Evolutionary conservation across 2,113 vertebrate genomes (phyloP).

Genomic region (Eublepharis macularius): DNA sequence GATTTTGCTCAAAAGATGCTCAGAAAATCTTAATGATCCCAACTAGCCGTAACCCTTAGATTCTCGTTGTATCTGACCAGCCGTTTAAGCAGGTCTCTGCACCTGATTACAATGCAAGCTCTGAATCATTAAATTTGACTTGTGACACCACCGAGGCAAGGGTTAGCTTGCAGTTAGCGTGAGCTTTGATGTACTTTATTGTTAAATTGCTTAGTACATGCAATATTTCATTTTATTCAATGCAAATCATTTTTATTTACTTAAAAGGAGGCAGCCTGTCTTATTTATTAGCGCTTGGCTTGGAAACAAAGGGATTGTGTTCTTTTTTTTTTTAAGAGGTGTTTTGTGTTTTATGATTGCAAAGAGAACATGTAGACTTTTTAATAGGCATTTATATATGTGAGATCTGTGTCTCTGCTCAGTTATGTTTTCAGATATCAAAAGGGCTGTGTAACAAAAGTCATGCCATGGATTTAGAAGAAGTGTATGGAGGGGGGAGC

Average conservation of each 20-base stretch:
- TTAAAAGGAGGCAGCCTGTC: slow-evolving; percentile 74
- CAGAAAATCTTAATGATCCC: slow-evolving; percentile 29
- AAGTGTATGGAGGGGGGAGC: slow-evolving; percentile 36
- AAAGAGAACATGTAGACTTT: slow-evolving; percentile 71
- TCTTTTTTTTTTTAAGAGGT: slow-evolving; percentile 79
- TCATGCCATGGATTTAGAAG: slow-evolving; percentile 56
- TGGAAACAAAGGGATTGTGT: slow-evolving; percentile 73
- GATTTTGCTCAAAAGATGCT: slow-evolving; percentile 1
- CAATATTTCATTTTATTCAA: slow-evolving; percentile 73
- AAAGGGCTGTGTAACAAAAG: slow-evolving; percentile 53
- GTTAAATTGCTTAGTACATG: slow-evolving; percentile 66
- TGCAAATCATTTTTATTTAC: slow-evolving; percentile 73
- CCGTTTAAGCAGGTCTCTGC: slow-evolving; percentile 47
- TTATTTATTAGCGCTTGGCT: slow-evolving; percentile 71
- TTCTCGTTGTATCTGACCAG: slow-evolving; percentile 39
- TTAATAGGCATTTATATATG: slow-evolving; percentile 71
- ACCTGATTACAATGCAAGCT: slow-evolving; percentile 54
- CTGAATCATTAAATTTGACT: slow-evolving; percentile 61
- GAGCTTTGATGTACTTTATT: slow-evolving; percentile 67
- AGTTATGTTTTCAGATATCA: slow-evolving; percentile 71
- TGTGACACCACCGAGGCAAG: slow-evolving; percentile 62
- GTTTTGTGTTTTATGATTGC: slow-evolving; percentile 77
- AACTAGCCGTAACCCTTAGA: neutral
- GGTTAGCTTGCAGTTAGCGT: slow-evolving; percentile 51
- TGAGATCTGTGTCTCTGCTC: slow-evolving; percentile 66